Evolutionary conservation across 2,888 invertebrate species (phyloP), one percentile per base, ranked within the genome.

Genomic region (Ochropleura leucogaster): DNA sequence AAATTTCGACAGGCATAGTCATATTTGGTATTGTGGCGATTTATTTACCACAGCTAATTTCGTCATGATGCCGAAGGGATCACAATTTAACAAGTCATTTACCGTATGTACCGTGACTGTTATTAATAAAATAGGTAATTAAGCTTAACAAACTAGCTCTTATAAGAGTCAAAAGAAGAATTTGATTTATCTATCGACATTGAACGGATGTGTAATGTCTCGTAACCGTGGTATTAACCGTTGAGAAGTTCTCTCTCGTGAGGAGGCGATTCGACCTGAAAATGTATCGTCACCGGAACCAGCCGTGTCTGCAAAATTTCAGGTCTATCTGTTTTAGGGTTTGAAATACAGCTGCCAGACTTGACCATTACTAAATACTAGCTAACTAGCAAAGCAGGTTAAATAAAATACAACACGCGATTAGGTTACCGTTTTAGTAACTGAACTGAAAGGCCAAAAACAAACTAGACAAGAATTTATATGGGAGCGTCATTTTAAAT

Each of bases 51-150:
- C n/a, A 0, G 8, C 30, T 2, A 18, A 40, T 6, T 18, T 5
- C 4, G 18, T 67, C 51, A 44, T 4, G 10, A 40, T 40, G 46
- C n/a, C 5, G 9, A 4, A 10, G 9, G 53, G 16, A 5, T 57
- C 20, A 74, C 5, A 57, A 14, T 63, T 63, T 16, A 14, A 55
- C 44, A 8, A 63, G 4, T 46, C 1, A 63, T 55, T 76, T 76
- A 40, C 68, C 62, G 18, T 44, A 10, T 60, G 60, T 1, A 18
- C 59, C 16, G 30, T 59, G 10, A 42, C 12, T 53, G 8, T 20
- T 60, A 59, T 44, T 12, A n/a, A n/a, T 49, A 6, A 69, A n/a
- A 44, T 46, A n/a, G n/a, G 14, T 51, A 16, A 69, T 46, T 44
- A n/a, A 53, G 3, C 30, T 30, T 30, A 30, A 30, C 1, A 30